These are phyloP conservation scores for Stictonetta naevosa DNA, from an alignment of 2,113 vertebrate species.

Conservation along the genomic window DNA sequence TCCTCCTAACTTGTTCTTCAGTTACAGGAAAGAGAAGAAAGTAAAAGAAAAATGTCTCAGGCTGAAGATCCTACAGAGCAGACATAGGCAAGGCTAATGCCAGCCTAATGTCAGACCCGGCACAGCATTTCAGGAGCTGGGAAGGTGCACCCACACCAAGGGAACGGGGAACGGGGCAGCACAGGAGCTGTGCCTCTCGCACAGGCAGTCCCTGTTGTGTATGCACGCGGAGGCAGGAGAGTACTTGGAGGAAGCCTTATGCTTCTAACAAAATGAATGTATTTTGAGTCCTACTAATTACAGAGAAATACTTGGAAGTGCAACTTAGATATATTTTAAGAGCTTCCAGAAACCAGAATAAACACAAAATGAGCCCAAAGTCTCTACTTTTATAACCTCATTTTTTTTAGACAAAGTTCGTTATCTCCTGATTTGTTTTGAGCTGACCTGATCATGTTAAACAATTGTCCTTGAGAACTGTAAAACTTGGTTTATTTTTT, in stretches of 20 bases:
- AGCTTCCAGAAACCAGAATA: constrained; percentile 6
- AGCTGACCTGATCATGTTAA: neutral
- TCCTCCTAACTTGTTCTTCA: neutral
- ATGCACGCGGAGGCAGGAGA: neutral
- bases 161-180: neutral
- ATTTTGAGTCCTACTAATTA: neutral
- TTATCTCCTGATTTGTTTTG: neutral
- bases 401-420: neutral
- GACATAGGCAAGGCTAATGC: neutral
- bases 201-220: neutral
- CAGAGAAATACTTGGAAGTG: neutral
- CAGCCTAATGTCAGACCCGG: neutral
- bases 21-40: neutral
- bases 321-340: neutral
- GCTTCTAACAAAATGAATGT: neutral
- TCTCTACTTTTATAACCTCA: neutral
- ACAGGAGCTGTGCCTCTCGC: neutral
- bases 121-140: neutral
- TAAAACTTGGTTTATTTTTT: neutral
- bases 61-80: neutral
- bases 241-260: neutral
- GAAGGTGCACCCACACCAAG: neutral
- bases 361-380: neutral
- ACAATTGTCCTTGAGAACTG: neutral
- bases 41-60: neutral